phyloP scores from a whole-genome alignment of 2,113 vertebrate genomes.

The Petaurus breviceps region DNA sequence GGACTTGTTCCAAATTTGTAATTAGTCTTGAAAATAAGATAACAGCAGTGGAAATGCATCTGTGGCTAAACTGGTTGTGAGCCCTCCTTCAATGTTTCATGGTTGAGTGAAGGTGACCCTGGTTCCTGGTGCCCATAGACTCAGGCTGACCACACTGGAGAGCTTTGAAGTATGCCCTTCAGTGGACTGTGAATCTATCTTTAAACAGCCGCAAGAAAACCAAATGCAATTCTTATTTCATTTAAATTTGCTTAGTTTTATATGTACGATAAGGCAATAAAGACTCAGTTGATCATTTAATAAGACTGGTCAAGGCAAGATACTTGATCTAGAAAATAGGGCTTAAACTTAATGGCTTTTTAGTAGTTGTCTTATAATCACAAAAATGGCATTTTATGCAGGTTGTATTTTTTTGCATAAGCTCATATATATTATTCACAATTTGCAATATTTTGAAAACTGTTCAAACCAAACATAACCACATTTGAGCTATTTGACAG shows the following conservation, averaged over 20 bases:
- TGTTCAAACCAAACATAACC: background rate
- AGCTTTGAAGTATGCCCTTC: background rate
- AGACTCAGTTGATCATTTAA: background rate
- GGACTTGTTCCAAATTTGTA: background rate
- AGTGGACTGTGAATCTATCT: background rate
- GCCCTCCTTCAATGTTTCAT: background rate
- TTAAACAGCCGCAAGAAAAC: background rate
- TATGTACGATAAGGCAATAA: background rate
- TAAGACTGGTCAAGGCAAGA: background rate
- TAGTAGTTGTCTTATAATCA: background rate
- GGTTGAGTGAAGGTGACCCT: background rate
- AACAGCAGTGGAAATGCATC: background rate
- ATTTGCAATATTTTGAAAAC: background rate
- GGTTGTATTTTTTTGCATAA: background rate
- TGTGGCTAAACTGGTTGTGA: background rate
- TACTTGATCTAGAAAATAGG: background rate
- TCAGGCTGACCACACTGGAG: background rate
- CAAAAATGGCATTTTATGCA: background rate
- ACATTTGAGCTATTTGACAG: background rate
- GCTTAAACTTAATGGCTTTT: background rate
- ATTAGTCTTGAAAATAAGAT: background rate
- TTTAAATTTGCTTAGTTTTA: background rate
- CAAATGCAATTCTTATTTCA: background rate
- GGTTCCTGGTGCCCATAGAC: background rate
- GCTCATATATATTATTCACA: background rate